phyloP scores from a whole-genome alignment of 2,797 vertebrate genomes.

The Manis pentadactyla region DNA sequence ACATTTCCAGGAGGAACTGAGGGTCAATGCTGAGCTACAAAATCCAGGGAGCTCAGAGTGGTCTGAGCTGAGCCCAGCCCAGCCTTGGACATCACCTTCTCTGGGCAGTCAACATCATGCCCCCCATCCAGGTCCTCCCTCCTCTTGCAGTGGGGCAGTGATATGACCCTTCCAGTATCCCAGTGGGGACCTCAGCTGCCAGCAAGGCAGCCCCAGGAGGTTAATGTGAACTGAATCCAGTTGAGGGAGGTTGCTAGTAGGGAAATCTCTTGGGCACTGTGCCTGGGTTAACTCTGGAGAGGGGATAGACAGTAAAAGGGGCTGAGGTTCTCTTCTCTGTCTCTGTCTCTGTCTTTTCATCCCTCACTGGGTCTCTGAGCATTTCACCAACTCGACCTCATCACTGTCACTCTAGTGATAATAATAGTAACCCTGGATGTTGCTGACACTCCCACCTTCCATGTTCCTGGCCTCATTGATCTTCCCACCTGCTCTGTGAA shows the following conservation, averaged over 20 bases:
- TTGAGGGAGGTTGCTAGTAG: neutral
- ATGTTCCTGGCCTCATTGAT: rapidly evolving
- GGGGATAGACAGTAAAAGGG: neutral
- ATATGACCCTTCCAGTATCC: neutral
- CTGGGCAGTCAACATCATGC: neutral
- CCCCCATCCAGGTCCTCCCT: neutral
- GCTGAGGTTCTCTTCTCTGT: neutral
- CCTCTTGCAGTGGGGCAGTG: neutral
- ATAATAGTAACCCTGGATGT: too few species aligned
- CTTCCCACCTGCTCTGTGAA: neutral
- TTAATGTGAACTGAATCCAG: neutral
- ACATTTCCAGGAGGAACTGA: neutral
- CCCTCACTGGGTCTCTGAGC: neutral
- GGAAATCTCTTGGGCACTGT: neutral
- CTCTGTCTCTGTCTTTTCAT: neutral
- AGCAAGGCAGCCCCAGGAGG: neutral
- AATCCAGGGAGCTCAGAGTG: neutral
- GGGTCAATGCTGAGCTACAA: neutral
- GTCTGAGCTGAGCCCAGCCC: neutral
- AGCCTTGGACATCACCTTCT: rapidly evolving
- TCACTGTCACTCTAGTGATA: neutral
- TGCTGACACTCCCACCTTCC: neutral
- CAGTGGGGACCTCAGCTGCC: neutral
- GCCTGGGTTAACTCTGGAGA: neutral
- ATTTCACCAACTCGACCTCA: neutral